These are phyloP conservation scores for Acleris holmiana DNA, from an alignment of 2,888 invertebrate genomes.

Conservation along the genomic window DNA sequence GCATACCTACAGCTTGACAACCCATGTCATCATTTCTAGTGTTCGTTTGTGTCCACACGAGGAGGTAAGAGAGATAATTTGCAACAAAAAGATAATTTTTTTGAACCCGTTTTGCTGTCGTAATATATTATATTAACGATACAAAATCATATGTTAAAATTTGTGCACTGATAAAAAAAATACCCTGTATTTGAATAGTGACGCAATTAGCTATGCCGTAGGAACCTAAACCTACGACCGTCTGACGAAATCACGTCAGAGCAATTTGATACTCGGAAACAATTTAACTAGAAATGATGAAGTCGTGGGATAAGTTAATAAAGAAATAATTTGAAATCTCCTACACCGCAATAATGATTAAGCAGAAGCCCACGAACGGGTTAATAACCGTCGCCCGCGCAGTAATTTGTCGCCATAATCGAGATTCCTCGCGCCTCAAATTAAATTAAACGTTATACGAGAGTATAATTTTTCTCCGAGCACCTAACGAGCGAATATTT, in stretches of 20 bases:
- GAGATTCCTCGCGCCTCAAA: slow-evolving; percentile 71
- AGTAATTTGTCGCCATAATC: slow-evolving; percentile 75
- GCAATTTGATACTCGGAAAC: not conserved
- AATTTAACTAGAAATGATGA: slow-evolving; percentile 6
- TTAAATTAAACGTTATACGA: slow-evolving; percentile 64
- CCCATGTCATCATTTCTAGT: too few relatives aligned
- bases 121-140: too few relatives aligned
- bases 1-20: too few relatives aligned
- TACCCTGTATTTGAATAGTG: too few relatives aligned
- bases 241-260: not conserved
- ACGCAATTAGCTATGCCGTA: too few relatives aligned
- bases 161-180: too few relatives aligned
- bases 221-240: too few relatives aligned
- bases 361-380: slow-evolving; percentile 60
- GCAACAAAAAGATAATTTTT: too few relatives aligned
- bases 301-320: slow-evolving; percentile 35
- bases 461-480: slow-evolving; percentile 45
- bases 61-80: too few relatives aligned
- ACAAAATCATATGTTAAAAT: too few relatives aligned
- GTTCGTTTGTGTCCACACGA: too few relatives aligned
- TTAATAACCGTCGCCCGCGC: slow-evolving; percentile 65
- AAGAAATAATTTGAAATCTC: slow-evolving; percentile 32
- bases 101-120: too few relatives aligned
- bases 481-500: slow-evolving; percentile 44
- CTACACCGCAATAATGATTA: slow-evolving; percentile 56